A percentile compares a stretch with the other conserved stretches of the same genome.
These are phyloP conservation scores for Charina bottae DNA, from an alignment of 2,113 vertebrate species.

Conservation along the genomic window DNA sequence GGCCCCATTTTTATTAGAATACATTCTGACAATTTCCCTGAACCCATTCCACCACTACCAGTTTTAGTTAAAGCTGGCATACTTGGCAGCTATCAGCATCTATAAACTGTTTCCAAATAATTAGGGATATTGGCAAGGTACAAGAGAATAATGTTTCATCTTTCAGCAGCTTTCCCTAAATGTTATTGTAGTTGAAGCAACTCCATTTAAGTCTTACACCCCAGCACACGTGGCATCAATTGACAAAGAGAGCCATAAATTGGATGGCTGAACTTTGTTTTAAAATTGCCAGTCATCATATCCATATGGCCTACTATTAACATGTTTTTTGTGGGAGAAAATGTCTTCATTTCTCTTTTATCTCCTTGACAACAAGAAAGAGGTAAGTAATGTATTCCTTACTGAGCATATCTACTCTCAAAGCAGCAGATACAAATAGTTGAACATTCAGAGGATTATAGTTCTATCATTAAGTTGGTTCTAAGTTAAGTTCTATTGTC, in stretches of 20 bases:
- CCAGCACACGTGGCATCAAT: not conserved
- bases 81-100: not conserved
- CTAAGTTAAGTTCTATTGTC: not conserved
- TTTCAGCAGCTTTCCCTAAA: not conserved
- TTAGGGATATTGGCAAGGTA: not conserved
- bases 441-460: not conserved
- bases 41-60: not conserved
- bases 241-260: not conserved
- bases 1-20: not conserved
- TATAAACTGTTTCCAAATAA: not conserved
- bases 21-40: not conserved
- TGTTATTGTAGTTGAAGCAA: not conserved
- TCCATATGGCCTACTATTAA: not conserved
- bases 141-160: not conserved
- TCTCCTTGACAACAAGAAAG: not conserved
- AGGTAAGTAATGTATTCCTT: not conserved
- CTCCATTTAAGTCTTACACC: not conserved
- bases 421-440: not conserved
- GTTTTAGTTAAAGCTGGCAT: not conserved
- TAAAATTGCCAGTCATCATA: not conserved
- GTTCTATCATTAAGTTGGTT: not conserved
- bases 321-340: not conserved
- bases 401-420: not conserved
- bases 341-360: not conserved
- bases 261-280: not conserved